phyloP scores from a whole-genome alignment of 1,140 invertebrate species.

The Acyrthosiphon pisum region DNA sequence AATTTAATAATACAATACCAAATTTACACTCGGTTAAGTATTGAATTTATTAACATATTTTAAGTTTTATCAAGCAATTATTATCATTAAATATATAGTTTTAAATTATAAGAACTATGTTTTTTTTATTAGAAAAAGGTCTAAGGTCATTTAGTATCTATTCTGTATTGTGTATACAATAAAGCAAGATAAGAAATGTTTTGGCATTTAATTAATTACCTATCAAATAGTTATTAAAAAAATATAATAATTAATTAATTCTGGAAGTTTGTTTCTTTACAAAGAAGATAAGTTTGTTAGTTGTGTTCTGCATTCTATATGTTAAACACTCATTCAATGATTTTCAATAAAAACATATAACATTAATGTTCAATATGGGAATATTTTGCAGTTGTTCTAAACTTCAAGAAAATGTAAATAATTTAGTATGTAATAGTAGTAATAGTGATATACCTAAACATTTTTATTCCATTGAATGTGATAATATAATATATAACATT shows the following conservation, averaged over 20 bases:
- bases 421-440: not conserved
- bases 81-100: not conserved
- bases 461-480: not conserved
- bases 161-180: not conserved
- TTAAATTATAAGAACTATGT: not conserved
- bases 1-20: not conserved
- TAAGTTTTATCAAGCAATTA: not conserved
- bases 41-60: not conserved
- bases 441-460: not conserved
- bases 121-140: not conserved
- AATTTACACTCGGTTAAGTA: not conserved
- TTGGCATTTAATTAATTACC: not conserved
- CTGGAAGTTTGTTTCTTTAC: not conserved
- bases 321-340: not conserved
- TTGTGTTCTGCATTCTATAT: not conserved
- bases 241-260: not conserved
- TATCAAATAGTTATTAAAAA: conserved; percentile 10
- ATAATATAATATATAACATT: not conserved
- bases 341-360: not conserved
- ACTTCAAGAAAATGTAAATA: conserved; percentile 28
- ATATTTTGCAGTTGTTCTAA: conserved; percentile 23
- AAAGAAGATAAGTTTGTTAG: conserved; percentile 9
- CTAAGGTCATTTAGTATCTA: not conserved
- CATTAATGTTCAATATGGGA: not conserved
- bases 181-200: not conserved